Percentiles rank a stretch among this genome's conserved stretches.
phyloP scores from a whole-genome alignment of 1,140 invertebrate species.

The Pseudomyrmex concolor region DNA sequence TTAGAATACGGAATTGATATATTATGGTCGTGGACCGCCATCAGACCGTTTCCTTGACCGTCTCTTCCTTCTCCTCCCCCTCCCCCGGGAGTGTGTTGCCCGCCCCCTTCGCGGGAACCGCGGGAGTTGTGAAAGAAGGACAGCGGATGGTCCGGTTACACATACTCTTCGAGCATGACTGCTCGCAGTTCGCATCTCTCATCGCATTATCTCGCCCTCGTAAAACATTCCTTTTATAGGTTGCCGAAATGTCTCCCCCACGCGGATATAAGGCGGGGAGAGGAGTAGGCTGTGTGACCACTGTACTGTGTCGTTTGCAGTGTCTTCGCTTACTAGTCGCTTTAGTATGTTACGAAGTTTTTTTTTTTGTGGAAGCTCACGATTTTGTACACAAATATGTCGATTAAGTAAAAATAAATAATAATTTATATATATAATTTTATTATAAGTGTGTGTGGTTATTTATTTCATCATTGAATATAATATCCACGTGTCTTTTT shows the following conservation, averaged over 20 bases:
- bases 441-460: no score
- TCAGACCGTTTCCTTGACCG: conserved; percentile 31
- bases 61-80: conserved; percentile 1
- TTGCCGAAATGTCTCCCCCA: conserved; percentile 63
- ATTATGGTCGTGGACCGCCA: conserved; percentile 71
- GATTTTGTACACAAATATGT: background rate
- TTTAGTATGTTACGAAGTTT: background rate
- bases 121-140: conserved; percentile 68
- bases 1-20: conserved; percentile 82
- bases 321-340: conserved; percentile 5
- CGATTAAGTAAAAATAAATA: background rate
- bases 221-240: conserved; percentile 79
- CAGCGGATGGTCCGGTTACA: conserved; percentile 73
- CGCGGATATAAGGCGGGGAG: background rate
- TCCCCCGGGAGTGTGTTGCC: background rate
- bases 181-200: conserved; percentile 78
- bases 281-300: conserved; percentile 4
- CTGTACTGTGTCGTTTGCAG: background rate
- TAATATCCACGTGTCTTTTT: background rate
- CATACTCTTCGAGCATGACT: conserved; percentile 79
- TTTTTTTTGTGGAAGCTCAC: background rate
- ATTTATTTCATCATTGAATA: no score
- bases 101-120: conserved; percentile 63
- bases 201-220: conserved; percentile 80
- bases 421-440: background rate